Conservation (phyloP, 2,113 vertebrate genomes). For the Mellivora capensis region DNA sequence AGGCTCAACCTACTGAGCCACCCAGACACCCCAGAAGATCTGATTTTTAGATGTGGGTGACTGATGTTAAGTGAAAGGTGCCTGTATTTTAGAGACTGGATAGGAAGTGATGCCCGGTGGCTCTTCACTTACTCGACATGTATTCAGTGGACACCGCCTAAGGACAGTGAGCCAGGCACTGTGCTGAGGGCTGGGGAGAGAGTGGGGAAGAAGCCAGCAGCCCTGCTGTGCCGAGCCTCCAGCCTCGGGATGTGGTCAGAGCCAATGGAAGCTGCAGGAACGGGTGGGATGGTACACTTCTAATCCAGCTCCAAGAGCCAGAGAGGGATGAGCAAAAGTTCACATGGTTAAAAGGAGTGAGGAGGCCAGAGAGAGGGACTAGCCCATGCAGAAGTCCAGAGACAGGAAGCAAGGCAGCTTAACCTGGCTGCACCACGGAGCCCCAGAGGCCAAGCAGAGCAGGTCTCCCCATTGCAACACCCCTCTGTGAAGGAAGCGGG, state of each 20-base stretch:
- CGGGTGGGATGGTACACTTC: background rate
- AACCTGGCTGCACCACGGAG: background rate
- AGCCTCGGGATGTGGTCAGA: background rate
- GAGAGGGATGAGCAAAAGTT: background rate
- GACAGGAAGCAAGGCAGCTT: background rate
- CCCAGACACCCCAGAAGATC: background rate
- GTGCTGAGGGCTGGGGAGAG: background rate
- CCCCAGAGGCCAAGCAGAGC: background rate
- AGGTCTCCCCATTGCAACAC: background rate
- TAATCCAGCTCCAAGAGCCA: background rate
- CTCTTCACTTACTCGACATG: background rate
- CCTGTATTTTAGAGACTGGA: constrained; percentile 17
- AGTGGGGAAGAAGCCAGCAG: background rate
- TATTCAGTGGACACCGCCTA: background rate
- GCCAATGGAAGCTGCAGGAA: rapidly evolving
- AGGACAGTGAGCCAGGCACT: background rate
- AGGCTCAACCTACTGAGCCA: too few relatives aligned
- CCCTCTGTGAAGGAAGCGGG: background rate
- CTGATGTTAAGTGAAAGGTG: background rate
- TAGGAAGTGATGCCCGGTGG: background rate
- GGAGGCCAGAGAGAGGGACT: background rate
- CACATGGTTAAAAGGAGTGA: rapidly evolving
- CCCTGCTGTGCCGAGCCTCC: background rate
- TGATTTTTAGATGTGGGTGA: background rate
- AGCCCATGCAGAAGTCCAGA: background rate